Conservation (phyloP, 2,888 invertebrate species). For the Ophioninae sp. region DNA sequence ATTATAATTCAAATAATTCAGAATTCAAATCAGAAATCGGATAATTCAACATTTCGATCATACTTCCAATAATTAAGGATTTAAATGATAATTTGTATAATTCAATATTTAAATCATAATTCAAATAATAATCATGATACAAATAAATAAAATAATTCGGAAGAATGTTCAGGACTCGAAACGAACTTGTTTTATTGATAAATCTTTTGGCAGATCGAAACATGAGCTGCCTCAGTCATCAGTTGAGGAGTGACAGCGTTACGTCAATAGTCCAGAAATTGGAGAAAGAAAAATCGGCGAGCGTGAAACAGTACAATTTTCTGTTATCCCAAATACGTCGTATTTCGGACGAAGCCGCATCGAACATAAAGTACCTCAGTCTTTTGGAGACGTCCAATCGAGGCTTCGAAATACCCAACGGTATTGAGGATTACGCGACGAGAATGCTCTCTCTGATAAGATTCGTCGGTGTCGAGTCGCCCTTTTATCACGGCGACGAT, state of each 20-base stretch:
- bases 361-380: slow-evolving; percentile 82
- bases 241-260: slow-evolving; percentile 74
- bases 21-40: too few species aligned
- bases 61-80: too few species aligned
- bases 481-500: slow-evolving; percentile 82
- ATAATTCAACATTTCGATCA: too few species aligned
- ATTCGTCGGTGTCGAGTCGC: slow-evolving; percentile 83
- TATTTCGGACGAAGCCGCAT: slow-evolving; percentile 80
- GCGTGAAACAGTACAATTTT: slow-evolving; percentile 71
- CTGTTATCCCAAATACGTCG: slow-evolving; percentile 70
- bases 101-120: too few species aligned
- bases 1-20: too few species aligned
- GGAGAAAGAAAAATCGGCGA: slow-evolving; percentile 73
- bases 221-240: slow-evolving; percentile 74
- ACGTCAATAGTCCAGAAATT: slow-evolving; percentile 74
- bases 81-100: too few species aligned
- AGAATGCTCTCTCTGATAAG: slow-evolving; percentile 82
- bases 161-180: not conserved
- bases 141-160: too few species aligned
- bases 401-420: slow-evolving; percentile 79
- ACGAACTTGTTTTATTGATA: not conserved
- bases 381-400: slow-evolving; percentile 81
- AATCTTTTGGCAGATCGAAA: slow-evolving; percentile 74
- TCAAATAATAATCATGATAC: too few species aligned
- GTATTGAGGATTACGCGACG: slow-evolving; percentile 81